Conservation (phyloP, 2,888 invertebrate species). For the Melanostoma mellinum region DNA sequence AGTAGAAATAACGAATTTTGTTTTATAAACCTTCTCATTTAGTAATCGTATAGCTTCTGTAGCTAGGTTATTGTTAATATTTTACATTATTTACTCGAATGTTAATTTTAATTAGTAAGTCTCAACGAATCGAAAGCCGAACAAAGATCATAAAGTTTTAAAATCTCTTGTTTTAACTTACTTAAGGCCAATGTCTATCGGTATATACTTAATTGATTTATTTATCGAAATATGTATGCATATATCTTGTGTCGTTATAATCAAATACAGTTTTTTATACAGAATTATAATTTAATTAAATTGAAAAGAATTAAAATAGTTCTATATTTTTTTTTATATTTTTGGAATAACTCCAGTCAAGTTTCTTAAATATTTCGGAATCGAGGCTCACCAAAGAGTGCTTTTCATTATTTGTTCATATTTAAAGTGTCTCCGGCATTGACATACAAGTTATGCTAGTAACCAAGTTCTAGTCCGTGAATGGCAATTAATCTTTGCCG, state of each 20-base stretch:
- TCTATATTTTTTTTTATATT: too few relatives aligned
- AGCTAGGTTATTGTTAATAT: conserved; percentile 58
- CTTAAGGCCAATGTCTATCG: conserved; percentile 50
- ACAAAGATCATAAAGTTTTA: conserved; percentile 20
- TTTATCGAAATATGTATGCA: neutral
- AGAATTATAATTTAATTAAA: neutral
- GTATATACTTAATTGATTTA: conserved; percentile 39
- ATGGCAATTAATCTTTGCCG: too few relatives aligned
- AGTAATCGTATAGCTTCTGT: conserved; percentile 52
- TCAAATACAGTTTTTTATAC: conserved; percentile 19
- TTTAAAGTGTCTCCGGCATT: too few relatives aligned
- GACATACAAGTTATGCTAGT: too few relatives aligned
- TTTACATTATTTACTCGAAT: conserved; percentile 1
- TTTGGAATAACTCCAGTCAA: too few relatives aligned
- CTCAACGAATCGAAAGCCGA: conserved; percentile 48
- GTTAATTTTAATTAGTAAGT: neutral
- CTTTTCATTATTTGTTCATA: too few relatives aligned
- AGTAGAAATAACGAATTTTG: conserved; percentile 65
- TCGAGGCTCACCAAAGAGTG: too few relatives aligned
- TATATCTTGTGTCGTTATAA: neutral
- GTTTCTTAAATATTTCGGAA: too few relatives aligned
- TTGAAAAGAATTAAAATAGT: too few relatives aligned
- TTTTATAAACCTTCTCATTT: neutral
- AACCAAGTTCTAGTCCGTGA: too few relatives aligned
- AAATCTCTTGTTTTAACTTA: conserved; percentile 41